phyloP scores from a whole-genome alignment of 1,140 invertebrate species.

The Drosophila pseudoananassae region DNA sequence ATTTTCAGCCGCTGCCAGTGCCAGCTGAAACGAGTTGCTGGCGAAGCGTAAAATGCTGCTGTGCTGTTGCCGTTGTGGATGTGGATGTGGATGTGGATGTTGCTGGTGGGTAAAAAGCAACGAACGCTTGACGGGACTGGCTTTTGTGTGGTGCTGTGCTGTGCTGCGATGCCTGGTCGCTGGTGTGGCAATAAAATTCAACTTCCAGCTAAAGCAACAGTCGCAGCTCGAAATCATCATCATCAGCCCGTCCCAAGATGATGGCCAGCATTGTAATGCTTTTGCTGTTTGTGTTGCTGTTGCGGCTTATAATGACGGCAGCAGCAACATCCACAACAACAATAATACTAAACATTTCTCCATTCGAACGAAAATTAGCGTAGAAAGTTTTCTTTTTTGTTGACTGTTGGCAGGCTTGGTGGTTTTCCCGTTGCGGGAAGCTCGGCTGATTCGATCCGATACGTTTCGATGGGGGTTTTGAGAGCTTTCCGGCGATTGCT shows the following conservation, averaged over 20 bases:
- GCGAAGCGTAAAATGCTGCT: constrained; percentile 72
- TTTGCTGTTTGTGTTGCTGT: constrained; percentile 34
- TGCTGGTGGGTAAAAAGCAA: constrained; percentile 65
- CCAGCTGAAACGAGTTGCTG: constrained; percentile 79
- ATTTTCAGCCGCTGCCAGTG: constrained; percentile 41
- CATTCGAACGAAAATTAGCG: constrained; percentile 66
- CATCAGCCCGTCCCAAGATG: constrained; percentile 43
- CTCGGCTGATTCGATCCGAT: constrained; percentile 17
- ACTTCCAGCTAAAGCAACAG: constrained; percentile 59
- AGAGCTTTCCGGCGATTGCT: constrained; percentile 45
- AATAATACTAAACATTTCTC: constrained; percentile 58
- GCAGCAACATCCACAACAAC: constrained; percentile 45
- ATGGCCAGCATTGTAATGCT: constrained; percentile 46
- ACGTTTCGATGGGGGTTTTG: background rate
- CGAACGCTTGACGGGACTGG: constrained; percentile 65
- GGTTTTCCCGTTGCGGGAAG: constrained; percentile 32
- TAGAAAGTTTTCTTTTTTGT: constrained; percentile 68
- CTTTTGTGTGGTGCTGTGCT: constrained; percentile 42
- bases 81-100: constrained; percentile 38
- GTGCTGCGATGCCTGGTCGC: constrained; percentile 44
- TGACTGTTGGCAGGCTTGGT: constrained; percentile 14
- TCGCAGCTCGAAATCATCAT: constrained; percentile 69
- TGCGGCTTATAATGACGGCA: constrained; percentile 68
- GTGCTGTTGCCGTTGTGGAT: constrained; percentile 2
- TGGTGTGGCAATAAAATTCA: constrained; percentile 77